These are phyloP conservation scores for Mongoloraphidia duomilia DNA, from an alignment of 2,888 invertebrate genomes.

Conservation along the genomic window DNA sequence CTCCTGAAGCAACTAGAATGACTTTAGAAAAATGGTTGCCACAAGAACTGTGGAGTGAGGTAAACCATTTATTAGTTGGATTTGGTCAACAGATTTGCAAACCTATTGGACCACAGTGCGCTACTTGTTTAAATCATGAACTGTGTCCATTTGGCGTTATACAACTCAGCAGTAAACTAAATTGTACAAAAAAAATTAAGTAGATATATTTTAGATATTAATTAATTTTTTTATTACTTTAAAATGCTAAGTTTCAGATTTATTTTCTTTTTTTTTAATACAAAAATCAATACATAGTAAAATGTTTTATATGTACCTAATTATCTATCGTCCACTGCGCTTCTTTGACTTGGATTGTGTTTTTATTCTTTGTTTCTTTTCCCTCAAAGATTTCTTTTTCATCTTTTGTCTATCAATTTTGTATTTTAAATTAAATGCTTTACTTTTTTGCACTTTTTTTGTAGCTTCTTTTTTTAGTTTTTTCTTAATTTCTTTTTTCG, in stretches of 20 bases:
- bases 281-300: constrained; percentile 3
- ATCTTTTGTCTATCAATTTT: constrained; percentile 54
- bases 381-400: constrained; percentile 45
- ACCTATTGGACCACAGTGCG: constrained; percentile 70
- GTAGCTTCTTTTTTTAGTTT: constrained; percentile 55
- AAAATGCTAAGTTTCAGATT: not conserved
- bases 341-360: constrained; percentile 28
- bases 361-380: constrained; percentile 29
- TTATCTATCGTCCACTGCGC: constrained; percentile 24
- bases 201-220: not conserved
- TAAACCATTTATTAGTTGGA: constrained; percentile 86
- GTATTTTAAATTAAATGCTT: constrained; percentile 60
- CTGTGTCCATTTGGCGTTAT: constrained; percentile 58
- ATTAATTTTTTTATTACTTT: not conserved
- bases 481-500: constrained; percentile 55
- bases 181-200: not conserved
- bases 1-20: constrained; percentile 78
- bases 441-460: constrained; percentile 60
- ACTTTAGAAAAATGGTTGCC: constrained; percentile 84
- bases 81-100: constrained; percentile 92
- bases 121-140: constrained; percentile 61
- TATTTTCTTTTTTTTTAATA: constrained; percentile 1
- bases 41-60: constrained; percentile 65
- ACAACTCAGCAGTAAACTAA: not conserved
- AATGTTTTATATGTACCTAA: not conserved